Base-by-base conservation (phyloP, 1,140 invertebrate species). In the Diabrotica undecimpunctata region DNA sequence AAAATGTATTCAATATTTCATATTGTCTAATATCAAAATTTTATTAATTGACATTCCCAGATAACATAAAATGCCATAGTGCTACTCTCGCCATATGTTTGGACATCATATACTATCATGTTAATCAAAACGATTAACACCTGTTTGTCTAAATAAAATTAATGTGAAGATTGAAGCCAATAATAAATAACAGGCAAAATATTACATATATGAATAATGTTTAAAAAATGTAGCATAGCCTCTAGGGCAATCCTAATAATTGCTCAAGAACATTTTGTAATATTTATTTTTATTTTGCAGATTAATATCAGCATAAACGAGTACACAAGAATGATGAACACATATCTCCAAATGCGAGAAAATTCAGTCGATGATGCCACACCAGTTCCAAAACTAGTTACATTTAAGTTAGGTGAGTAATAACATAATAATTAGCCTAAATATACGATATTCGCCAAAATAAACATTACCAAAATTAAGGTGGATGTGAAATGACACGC, bases 251-350 rank as follows among this genome's bases (percentile, higher is more conserved):
- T 25, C 25, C 41, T 6, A 10, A 46, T 46, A 10, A 10, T n/a
- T 46, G 8, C 8, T 4, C 8, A 46, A 46, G 8, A 46, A 46
- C n/a, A 46, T 46, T 60, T 25, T 13, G 58, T 60, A 60, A 60
- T 60, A 60, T 12, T 60, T 60, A 60, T 60, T 60, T 60, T 11
- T 60, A 38, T 70, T 55, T 64, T 38, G 51, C 72, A 77, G 76
- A 73, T 75, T 54, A 77, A 77, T 65, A 74, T 77, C 25, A 77
- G 76, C 63, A 70, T 75, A 66, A 69, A 76, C 52, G 76, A 77
- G 61, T 77, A 77, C 59, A 71, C 70, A 12, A 66, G 63, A 12
- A 74, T 75, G 70, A 74, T 77, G 72, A 67, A 57, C 50, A 60
- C 62, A 35, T 77, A 74, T 64, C 66, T 77, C n/a, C 60, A 70